Evolutionary conservation across 2,113 vertebrate genomes (phyloP).

Genomic region (Rhipidura dahli): DNA sequence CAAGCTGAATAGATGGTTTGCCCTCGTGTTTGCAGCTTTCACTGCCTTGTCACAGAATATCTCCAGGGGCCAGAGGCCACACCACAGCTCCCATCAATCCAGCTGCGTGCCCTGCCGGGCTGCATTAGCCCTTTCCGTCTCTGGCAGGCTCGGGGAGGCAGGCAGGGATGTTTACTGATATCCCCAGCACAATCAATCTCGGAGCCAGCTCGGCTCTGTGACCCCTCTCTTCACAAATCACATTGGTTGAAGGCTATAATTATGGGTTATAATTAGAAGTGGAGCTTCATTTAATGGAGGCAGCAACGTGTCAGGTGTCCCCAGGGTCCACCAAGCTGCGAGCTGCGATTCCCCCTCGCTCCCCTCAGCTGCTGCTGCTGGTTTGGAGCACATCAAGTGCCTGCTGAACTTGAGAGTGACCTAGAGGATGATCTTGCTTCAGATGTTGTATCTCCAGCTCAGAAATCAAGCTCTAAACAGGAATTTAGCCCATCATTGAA

Average conservation of each 20-base stretch:
- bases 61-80: constrained; percentile 60
- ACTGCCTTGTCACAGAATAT: constrained; percentile 53
- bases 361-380: not conserved
- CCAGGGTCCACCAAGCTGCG: not conserved
- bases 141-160: constrained; percentile 28
- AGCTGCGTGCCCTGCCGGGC: constrained; percentile 52
- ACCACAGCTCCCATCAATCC: constrained; percentile 50
- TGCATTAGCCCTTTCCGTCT: constrained; percentile 30
- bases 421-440: not conserved
- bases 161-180: constrained; percentile 49
- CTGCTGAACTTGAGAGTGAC: not conserved
- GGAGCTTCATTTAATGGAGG: constrained; percentile 43
- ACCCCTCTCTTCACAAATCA: constrained; percentile 55
- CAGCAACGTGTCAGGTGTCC: not conserved
- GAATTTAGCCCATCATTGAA: not conserved
- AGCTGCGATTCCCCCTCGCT: not conserved
- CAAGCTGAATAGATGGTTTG: constrained; percentile 6
- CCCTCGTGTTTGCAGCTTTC: constrained; percentile 40
- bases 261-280: constrained; percentile 58
- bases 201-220: not conserved
- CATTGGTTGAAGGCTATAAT: constrained; percentile 55
- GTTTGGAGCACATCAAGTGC: not conserved
- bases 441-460: not conserved
- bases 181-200: constrained; percentile 2
- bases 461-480: not conserved